Evolutionary conservation across 2,888 invertebrate genomes (phyloP).

Genomic region (Lycophotia porphyrea): DNA sequence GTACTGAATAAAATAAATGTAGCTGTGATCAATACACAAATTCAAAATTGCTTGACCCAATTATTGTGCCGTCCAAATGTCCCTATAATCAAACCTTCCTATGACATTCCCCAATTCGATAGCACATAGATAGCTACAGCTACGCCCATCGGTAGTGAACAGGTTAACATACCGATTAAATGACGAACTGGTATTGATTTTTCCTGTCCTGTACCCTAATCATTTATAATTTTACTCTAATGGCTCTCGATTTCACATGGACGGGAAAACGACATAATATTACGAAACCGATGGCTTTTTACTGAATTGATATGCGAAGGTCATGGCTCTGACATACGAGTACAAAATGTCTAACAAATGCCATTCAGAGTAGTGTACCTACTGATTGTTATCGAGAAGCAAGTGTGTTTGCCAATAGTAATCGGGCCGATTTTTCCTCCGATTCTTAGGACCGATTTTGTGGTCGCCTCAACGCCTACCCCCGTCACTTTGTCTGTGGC

Average conservation of each 20-base stretch:
- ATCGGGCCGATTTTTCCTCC: too few species aligned
- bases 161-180: conserved; percentile 42
- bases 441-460: too few species aligned
- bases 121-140: conserved; percentile 1
- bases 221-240: conserved; percentile 38
- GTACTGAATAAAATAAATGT: background rate
- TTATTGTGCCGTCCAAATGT: background rate
- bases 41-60: conserved; percentile 14
- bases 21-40: conserved; percentile 5
- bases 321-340: conserved; percentile 8
- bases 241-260: conserved; percentile 26
- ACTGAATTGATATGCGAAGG: conserved; percentile 17
- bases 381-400: conserved; percentile 20
- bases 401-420: conserved; percentile 3
- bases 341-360: conserved; percentile 27
- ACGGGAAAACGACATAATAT: background rate
- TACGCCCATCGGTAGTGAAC: conserved; percentile 11
- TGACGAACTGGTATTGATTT: conserved; percentile 49
- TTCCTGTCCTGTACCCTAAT: conserved; percentile 44
- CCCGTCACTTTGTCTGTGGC: too few species aligned
- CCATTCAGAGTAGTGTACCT: background rate
- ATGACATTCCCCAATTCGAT: conserved; percentile 7
- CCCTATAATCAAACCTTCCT: background rate
- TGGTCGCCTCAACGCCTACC: too few species aligned
- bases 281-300: conserved; percentile 20